Percentiles rank a stretch among this genome's conserved stretches.
Evolutionary conservation across 1,140 invertebrate species (phyloP).

Genomic region (Drosophila littoralis): DNA sequence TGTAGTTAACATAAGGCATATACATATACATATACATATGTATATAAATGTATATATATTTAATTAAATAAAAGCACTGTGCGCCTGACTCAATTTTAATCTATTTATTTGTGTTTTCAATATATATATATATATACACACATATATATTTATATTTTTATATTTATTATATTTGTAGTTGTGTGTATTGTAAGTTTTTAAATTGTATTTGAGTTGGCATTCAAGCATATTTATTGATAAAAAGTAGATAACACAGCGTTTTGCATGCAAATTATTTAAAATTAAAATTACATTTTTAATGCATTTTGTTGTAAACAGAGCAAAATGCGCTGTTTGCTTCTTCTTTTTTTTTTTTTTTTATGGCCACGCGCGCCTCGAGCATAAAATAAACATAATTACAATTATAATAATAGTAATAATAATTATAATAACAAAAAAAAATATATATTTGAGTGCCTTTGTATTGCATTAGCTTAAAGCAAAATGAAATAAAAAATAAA

Average conservation of each 20-base stretch:
- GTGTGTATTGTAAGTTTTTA: constrained; percentile 34
- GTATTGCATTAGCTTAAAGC: constrained; percentile 9
- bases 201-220: constrained; percentile 41
- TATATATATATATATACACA: no score
- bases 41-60: constrained; percentile 1
- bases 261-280: constrained; percentile 51
- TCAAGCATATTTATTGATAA: constrained; percentile 54
- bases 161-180: constrained; percentile 42
- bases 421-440: not conserved
- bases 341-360: constrained; percentile 35
- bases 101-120: constrained; percentile 26
- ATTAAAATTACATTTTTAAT: constrained; percentile 67
- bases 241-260: constrained; percentile 79
- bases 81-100: constrained; percentile 58
- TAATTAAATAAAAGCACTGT: constrained; percentile 62
- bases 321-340: constrained; percentile 25
- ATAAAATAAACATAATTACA: constrained; percentile 41
- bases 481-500: not conserved
- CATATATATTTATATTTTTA: no score
- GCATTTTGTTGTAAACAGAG: constrained; percentile 52
- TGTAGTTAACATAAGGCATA: constrained; percentile 5
- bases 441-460: constrained; percentile 6
- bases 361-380: constrained; percentile 59
- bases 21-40: not conserved
- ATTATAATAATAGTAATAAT: constrained; percentile 16